Base-by-base conservation (phyloP, 2,797 vertebrate species). In the Loris lydekkerianus region DNA sequence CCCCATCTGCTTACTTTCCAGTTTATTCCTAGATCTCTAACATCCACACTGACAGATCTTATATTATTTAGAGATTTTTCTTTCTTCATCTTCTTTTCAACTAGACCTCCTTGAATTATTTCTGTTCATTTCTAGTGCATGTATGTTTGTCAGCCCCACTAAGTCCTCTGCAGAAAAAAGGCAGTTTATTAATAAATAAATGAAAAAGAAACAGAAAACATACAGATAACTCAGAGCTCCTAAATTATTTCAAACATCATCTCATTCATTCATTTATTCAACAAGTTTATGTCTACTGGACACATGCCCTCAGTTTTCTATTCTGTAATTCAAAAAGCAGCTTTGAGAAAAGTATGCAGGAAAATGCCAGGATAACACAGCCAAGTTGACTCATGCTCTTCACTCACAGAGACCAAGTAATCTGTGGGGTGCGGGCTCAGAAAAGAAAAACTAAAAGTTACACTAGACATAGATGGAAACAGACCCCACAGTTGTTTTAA, bases 301-400 rank as follows among this genome's bases (percentile, higher is more conserved):
- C 67, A 96, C 34, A 91, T 17, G 61, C 86, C 82, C 72, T 96
- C 75, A 92, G 40, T 84, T 89, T 92, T 94, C 77, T 88, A 60
- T 80, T 91, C 86, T 75, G 6, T 78, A 97, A 94, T 86, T 92
- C 93, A 94, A 56, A 96, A 92, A 94, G 65, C 78, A 95, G 75
- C 23, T 76, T 73, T 96, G 85, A 97, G 69, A 91, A 96, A 93
- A 96, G 65, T n/a, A 70, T 46, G 18, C 78, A 97, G 92, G 78
- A 92, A 94, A 97, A 96, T 90, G 92, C 65, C 92, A 95, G 77
- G 78, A 63, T 78, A 95, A 96, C 46, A 95, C 7, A 81, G 72
- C 91, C 80, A 95, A 76, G 60, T 56, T 93, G 83, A 94, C 86
- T 95, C 69, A 61, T 58, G 46, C 29, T 95, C 82, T 83, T 96